phyloP scores from a whole-genome alignment of 2,888 invertebrate genomes.

The Thysanoteuthis rhombus region DNA sequence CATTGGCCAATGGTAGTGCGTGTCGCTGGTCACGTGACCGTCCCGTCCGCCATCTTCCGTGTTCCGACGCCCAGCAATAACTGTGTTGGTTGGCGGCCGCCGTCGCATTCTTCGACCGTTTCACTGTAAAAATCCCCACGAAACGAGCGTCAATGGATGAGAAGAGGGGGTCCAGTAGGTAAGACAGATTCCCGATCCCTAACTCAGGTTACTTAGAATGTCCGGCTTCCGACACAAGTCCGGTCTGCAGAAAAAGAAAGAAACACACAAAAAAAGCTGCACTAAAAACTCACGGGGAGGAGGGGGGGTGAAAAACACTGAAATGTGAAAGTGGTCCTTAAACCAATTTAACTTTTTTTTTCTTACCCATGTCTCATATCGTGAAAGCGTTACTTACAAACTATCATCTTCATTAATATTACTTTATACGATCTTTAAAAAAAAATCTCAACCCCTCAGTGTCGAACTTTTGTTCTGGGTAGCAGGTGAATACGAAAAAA shows the following conservation, averaged over 20 bases:
- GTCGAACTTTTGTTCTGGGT: neutral
- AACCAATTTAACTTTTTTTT: no score
- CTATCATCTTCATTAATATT: no score
- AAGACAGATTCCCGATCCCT: slow-evolving; percentile 34
- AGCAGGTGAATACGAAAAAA: neutral
- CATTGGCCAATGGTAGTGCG: neutral
- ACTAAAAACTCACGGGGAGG: neutral
- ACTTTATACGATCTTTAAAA: no score
- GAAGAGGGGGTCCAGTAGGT: slow-evolving; percentile 57
- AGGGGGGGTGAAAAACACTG: no score
- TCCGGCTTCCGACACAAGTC: neutral
- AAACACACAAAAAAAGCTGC: neutral
- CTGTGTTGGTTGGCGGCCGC: slow-evolving; percentile 14
- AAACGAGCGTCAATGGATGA: slow-evolving; percentile 53
- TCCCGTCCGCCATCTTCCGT: slow-evolving; percentile 48
- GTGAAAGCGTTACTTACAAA: no score
- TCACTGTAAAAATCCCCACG: slow-evolving; percentile 20
- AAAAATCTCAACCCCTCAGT: neutral
- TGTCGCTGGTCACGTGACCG: slow-evolving; percentile 43
- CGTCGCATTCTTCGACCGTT: neutral
- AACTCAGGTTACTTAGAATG: neutral
- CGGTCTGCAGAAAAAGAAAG: neutral
- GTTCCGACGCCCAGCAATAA: slow-evolving; percentile 34
- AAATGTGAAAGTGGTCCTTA: neutral
- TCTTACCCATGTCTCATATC: no score